Base-by-base conservation (phyloP, 1,140 invertebrate genomes). In the Drosophila teissieri region DNA sequence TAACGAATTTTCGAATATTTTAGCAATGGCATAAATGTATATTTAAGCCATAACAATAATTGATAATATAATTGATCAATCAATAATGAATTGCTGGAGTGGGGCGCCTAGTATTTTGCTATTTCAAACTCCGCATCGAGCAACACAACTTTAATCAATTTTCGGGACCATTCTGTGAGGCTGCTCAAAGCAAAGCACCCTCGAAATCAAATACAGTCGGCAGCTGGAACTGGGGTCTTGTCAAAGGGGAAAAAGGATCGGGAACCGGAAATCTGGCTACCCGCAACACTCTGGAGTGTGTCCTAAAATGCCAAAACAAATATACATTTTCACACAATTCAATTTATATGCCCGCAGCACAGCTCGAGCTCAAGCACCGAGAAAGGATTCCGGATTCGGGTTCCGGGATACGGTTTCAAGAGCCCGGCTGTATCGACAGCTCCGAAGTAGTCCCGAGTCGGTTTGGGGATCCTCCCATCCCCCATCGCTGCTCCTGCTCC, bases 231-330 rank as follows among this genome's bases (percentile, higher is more conserved):
- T 52, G 56, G 40, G 19, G 10, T 40, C 53, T 10, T 31, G 55
- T 12, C 11, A 49, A 36, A 15, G 19, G 19, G 46, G 27, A 54
- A 15, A 10, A 4, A 24, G 24, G 24, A 24, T 24, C 15, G 42
- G 51, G 46, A 22, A 54, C 36, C n/a, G 62, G 52, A 57, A 75
- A 63, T 44, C 72, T 68, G 72, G 63, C 74, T 64, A 70, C 73
- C 73, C 56, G 49, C 72, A 63, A 52, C 37, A 60, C 42, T 39
- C 73, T 77, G 73, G 73, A 83, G 80, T 83, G 80, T 72, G 70
- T 84, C 80, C 76, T 83, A 83, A 83, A 83, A 83, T 74, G 57
- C 80, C 78, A 78, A 78, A 85, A 78, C 82, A 85, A 82, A 82
- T 78, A 82, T 77, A 78, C 82, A 75, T 75, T 86, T 78, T 79